Evolutionary conservation across 1,140 invertebrate species (phyloP).

Genomic region (Camponotus pennsylvanicus): DNA sequence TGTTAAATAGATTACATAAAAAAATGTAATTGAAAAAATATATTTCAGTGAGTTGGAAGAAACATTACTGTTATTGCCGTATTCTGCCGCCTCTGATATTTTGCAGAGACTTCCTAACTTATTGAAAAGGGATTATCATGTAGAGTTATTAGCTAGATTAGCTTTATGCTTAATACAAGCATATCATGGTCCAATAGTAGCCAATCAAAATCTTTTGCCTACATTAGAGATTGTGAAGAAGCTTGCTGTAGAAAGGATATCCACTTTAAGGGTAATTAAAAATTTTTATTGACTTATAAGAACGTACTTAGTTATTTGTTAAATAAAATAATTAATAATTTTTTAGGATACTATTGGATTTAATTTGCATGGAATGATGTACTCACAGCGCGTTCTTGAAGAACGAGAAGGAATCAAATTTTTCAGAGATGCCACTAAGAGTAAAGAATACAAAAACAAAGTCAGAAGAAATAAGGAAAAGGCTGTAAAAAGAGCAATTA

Average conservation of each 20-base stretch:
- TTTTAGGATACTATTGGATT: slow-evolving; percentile 91
- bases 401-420: slow-evolving; percentile 92
- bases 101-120: slow-evolving; percentile 91
- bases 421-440: slow-evolving; percentile 93
- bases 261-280: slow-evolving; percentile 88
- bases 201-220: slow-evolving; percentile 89
- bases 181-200: slow-evolving; percentile 94
- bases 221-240: slow-evolving; percentile 90
- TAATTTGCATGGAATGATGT: slow-evolving; percentile 94
- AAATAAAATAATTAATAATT: background rate
- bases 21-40: slow-evolving; percentile 33
- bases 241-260: slow-evolving; percentile 87
- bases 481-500: slow-evolving; percentile 89
- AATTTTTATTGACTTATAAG: slow-evolving; percentile 19
- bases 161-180: slow-evolving; percentile 93
- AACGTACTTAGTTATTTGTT: slow-evolving; percentile 19
- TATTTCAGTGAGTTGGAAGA: slow-evolving; percentile 95
- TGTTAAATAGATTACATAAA: background rate
- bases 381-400: slow-evolving; percentile 93
- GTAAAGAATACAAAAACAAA: slow-evolving; percentile 89
- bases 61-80: slow-evolving; percentile 94
- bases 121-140: slow-evolving; percentile 89
- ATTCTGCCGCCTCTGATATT: slow-evolving; percentile 93
- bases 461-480: slow-evolving; percentile 90
- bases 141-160: slow-evolving; percentile 92